phyloP scores from a whole-genome alignment of 2,888 invertebrate genomes.

The Chloroclystis v-ata region DNA sequence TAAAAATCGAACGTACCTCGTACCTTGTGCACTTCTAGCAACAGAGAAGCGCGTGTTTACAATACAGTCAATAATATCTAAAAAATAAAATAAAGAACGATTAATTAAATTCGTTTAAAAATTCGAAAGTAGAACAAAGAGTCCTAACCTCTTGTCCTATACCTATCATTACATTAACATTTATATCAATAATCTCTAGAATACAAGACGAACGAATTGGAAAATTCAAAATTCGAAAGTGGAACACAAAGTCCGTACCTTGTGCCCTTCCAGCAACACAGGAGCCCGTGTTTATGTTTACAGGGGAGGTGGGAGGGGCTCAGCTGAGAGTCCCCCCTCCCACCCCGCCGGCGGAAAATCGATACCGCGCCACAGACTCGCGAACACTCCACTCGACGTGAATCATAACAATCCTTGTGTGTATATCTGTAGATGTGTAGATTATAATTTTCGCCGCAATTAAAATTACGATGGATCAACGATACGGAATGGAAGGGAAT shows the following conservation, averaged over 20 bases:
- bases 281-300: constrained; percentile 73
- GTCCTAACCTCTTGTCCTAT: too few relatives aligned
- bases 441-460: neutral
- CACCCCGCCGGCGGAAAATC: constrained; percentile 65
- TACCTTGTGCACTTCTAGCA: too few relatives aligned
- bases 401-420: constrained; percentile 37
- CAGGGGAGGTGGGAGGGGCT: constrained; percentile 50
- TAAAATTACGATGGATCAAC: neutral
- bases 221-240: constrained; percentile 21
- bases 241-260: constrained; percentile 3
- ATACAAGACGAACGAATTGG: neutral
- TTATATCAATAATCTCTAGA: neutral
- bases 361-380: constrained; percentile 61
- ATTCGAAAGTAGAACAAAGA: too few relatives aligned
- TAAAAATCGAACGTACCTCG: too few relatives aligned
- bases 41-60: too few relatives aligned
- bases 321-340: constrained; percentile 61
- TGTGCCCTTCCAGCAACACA: constrained; percentile 16
- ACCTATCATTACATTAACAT: too few relatives aligned
- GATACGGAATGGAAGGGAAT: too few relatives aligned
- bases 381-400: constrained; percentile 42
- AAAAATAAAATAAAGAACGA: too few relatives aligned
- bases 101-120: too few relatives aligned
- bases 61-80: too few relatives aligned
- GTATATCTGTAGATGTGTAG: neutral